Percentiles rank a stretch among this genome's conserved stretches.
These are phyloP conservation scores for Zhuqinia jingwanae DNA, from an alignment of 2,888 invertebrate species.

Conservation along the genomic window DNA sequence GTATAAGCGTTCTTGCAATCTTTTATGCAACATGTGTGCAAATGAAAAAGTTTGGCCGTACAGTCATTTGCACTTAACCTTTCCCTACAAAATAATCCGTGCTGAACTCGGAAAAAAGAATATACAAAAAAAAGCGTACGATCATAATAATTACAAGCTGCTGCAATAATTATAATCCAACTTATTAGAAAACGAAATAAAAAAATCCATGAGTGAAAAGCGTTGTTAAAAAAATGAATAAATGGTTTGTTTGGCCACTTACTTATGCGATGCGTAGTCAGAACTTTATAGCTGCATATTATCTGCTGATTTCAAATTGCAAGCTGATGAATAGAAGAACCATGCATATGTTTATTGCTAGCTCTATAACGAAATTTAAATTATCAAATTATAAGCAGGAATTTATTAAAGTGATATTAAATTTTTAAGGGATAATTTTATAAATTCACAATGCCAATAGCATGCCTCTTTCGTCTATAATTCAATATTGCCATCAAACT, in stretches of 20 bases:
- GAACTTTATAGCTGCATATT: too few species aligned
- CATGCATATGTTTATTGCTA: too few species aligned
- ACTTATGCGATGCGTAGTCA: not conserved
- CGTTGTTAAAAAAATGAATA: constrained; percentile 7
- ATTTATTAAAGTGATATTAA: too few species aligned
- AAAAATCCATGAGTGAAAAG: constrained; percentile 48
- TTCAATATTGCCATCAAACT: too few species aligned
- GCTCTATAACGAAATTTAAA: too few species aligned
- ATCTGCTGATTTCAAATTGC: too few species aligned
- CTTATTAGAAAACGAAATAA: not conserved
- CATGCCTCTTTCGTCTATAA: too few species aligned
- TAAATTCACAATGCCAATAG: too few species aligned
- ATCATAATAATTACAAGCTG: constrained; percentile 51
- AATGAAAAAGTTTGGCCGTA: too few species aligned
- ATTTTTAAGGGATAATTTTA: too few species aligned
- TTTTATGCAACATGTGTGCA: not conserved
- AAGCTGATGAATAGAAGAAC: too few species aligned
- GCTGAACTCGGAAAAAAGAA: constrained; percentile 55
- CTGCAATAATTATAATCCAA: not conserved
- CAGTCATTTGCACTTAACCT: constrained; percentile 27
- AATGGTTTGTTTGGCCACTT: not conserved
- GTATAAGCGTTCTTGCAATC: not conserved
- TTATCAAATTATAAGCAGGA: too few species aligned
- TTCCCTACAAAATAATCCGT: constrained; percentile 53
- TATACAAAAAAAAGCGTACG: constrained; percentile 22